These are phyloP conservation scores for Thymallus thymallus DNA, from an alignment of 2,113 vertebrate genomes.

Conservation along the genomic window DNA sequence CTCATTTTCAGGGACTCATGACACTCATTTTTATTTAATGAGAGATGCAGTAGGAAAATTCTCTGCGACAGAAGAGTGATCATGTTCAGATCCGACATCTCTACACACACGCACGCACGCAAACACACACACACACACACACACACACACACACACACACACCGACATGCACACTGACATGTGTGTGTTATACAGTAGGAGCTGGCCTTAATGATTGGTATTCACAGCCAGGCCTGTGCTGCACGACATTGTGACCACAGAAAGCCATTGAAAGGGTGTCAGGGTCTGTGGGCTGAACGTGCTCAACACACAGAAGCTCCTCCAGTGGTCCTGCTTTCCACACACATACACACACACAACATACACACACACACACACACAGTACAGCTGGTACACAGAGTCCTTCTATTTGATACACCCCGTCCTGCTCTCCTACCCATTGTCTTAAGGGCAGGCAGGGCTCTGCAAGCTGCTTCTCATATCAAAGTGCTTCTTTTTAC, in stretches of 20 bases:
- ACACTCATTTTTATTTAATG: too few relatives aligned
- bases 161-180: not conserved
- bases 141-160: constrained; percentile 1
- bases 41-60: too few relatives aligned
- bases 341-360: not conserved
- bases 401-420: not conserved
- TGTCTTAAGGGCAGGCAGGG: constrained; percentile 6
- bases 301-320: not conserved
- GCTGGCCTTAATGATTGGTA: not conserved
- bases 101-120: not conserved
- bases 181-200: not conserved
- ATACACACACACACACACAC: not conserved
- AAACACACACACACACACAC: not conserved
- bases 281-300: not conserved
- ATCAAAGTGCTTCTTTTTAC: not conserved
- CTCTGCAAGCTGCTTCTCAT: not conserved
- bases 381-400: not conserved
- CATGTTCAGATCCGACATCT: too few relatives aligned
- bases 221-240: not conserved
- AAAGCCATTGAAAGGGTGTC: not conserved
- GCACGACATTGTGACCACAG: not conserved
- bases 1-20: too few relatives aligned
- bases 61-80: too few relatives aligned
- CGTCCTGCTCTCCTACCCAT: not conserved
- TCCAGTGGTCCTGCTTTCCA: not conserved